Evolutionary conservation across 2,113 vertebrate species (phyloP).

Genomic region (Zapus hudsonius): DNA sequence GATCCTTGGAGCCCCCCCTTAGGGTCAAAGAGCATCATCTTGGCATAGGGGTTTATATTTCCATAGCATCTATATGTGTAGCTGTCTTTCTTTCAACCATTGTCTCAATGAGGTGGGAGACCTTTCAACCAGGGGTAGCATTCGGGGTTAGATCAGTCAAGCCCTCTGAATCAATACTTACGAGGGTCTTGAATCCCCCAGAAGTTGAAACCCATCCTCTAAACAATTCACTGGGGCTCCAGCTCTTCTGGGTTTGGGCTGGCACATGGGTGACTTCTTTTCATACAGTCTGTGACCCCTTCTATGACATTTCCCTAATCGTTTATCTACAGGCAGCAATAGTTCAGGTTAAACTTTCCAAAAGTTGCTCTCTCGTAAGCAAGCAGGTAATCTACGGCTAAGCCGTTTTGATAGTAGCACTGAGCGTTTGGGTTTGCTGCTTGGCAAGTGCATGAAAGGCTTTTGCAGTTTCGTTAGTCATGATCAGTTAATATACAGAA

Average conservation of each 20-base stretch:
- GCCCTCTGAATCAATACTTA: neutral
- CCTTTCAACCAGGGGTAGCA: neutral
- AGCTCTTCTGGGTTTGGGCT: neutral
- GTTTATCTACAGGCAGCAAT: no score
- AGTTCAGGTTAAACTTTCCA: no score
- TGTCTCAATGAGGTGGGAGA: neutral
- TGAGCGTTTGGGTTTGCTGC: neutral
- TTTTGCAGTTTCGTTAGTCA: neutral
- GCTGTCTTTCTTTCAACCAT: no score
- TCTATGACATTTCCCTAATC: no score
- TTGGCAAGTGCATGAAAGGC: neutral
- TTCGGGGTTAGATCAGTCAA: neutral
- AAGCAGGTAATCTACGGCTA: no score
- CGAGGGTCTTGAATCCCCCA: neutral
- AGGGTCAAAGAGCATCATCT: neutral
- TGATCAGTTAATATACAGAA: neutral
- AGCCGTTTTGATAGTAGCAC: no score
- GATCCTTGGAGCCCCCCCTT: neutral
- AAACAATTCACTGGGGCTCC: neutral
- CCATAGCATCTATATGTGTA: no score
- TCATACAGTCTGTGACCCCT: neutral
- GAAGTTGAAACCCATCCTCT: neutral
- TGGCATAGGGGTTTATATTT: neutral
- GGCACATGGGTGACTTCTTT: neutral
- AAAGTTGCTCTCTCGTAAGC: no score